Percentiles rank a stretch among this genome's conserved stretches.
Conservation (phyloP, 1,140 invertebrate genomes). For the Alviniconcha marisindica region DNA sequence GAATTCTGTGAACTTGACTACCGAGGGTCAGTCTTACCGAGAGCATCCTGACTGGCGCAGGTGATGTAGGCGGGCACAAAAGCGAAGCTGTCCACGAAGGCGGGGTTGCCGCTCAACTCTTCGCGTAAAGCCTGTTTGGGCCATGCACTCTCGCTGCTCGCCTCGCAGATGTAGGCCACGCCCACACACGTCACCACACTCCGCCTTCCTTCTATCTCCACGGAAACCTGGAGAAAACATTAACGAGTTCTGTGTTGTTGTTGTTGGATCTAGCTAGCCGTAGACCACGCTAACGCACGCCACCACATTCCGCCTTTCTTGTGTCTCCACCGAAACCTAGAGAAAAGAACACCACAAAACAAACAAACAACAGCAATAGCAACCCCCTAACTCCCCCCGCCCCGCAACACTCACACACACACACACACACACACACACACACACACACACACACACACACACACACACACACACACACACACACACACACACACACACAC, state of each 20-base stretch:
- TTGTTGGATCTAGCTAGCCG: not conserved
- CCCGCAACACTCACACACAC: not conserved
- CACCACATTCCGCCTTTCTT: not conserved
- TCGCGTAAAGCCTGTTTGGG: slow-evolving; percentile 28
- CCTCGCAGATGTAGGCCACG: slow-evolving; percentile 54
- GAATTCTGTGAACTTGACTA: too few relatives aligned
- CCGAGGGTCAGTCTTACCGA: not conserved
- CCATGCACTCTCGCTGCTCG: slow-evolving; percentile 52
- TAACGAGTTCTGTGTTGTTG: not conserved
- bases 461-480: slow-evolving; percentile 17
- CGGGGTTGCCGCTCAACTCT: slow-evolving; percentile 42
- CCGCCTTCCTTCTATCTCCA: slow-evolving; percentile 33
- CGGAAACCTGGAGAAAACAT: not conserved
- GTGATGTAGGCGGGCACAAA: slow-evolving; percentile 53
- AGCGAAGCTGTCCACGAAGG: slow-evolving; percentile 47
- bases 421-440: not conserved
- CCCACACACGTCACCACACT: slow-evolving; percentile 47
- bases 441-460: not conserved
- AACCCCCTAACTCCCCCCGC: too few relatives aligned
- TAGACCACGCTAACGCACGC: too few relatives aligned
- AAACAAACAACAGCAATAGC: too few relatives aligned
- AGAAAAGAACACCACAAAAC: not conserved
- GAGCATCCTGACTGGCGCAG: slow-evolving; percentile 41
- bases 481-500: not conserved
- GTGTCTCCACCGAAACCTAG: not conserved